Evolutionary conservation across 1,140 invertebrate genomes (phyloP).

Genomic region (Drosophila pandora): DNA sequence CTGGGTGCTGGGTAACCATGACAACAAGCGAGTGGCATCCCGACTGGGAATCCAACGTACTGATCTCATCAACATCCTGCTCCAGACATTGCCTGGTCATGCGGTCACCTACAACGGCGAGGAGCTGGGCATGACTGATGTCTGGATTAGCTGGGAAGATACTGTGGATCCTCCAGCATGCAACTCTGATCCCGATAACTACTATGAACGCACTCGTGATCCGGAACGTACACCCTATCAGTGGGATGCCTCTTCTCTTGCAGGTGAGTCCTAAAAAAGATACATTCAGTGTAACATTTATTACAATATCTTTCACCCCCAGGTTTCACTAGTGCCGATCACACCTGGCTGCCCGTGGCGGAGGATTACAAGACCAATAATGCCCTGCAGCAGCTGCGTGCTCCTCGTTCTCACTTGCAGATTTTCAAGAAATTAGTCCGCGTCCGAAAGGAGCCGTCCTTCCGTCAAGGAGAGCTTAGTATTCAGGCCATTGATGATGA

Average conservation of each 20-base stretch:
- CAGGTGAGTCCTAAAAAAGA: slow-evolving; percentile 62
- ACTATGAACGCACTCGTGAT: slow-evolving; percentile 84
- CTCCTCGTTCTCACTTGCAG: slow-evolving; percentile 73
- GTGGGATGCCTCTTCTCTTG: slow-evolving; percentile 86
- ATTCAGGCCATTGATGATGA: slow-evolving; percentile 71
- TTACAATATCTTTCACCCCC: not conserved
- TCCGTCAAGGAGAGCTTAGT: slow-evolving; percentile 53
- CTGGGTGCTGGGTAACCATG: slow-evolving; percentile 88
- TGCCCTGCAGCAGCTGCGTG: slow-evolving; percentile 84
- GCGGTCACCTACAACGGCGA: slow-evolving; percentile 91
- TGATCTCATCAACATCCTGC: slow-evolving; percentile 88
- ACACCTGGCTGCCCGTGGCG: slow-evolving; percentile 89
- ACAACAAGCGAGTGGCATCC: slow-evolving; percentile 87
- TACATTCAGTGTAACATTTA: not conserved
- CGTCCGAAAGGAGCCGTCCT: slow-evolving; percentile 73
- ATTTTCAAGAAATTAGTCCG: slow-evolving; percentile 76
- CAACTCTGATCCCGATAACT: slow-evolving; percentile 68
- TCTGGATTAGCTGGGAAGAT: slow-evolving; percentile 85
- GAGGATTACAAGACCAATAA: slow-evolving; percentile 85
- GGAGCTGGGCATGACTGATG: slow-evolving; percentile 92
- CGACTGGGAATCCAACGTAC: slow-evolving; percentile 87
- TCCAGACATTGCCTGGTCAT: slow-evolving; percentile 87
- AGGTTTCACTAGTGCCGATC: slow-evolving; percentile 86
- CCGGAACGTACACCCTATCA: slow-evolving; percentile 88
- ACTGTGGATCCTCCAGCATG: slow-evolving; percentile 83